Percentiles rank a stretch among this genome's conserved stretches.
Conservation (phyloP, 2,888 invertebrate species). For the Syrista parreyssii region DNA sequence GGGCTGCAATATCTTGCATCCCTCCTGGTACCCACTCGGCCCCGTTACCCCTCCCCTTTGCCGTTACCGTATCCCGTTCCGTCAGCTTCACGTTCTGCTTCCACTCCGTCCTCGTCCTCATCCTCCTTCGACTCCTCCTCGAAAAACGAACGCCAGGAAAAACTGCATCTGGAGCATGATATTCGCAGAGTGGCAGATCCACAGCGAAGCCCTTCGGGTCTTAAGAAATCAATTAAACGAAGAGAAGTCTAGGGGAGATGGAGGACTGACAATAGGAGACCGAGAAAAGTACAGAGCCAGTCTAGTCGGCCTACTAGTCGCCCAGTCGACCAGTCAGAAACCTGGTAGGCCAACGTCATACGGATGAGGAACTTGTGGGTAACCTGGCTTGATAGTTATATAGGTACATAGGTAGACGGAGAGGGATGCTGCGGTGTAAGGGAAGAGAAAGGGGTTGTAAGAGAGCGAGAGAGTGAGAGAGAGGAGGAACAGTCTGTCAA, state of each 20-base stretch:
- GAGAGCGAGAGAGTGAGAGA: constrained; percentile 21
- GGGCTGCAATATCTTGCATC: constrained; percentile 67
- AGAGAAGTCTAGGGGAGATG: constrained; percentile 32
- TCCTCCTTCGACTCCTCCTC: background rate
- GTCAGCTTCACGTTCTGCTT: constrained; percentile 14
- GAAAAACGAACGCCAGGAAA: constrained; percentile 27
- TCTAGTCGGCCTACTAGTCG: background rate
- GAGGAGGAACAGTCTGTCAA: constrained; percentile 45
- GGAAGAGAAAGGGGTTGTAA: constrained; percentile 2
- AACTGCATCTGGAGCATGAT: constrained; percentile 20
- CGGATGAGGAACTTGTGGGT: background rate
- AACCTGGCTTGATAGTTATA: background rate
- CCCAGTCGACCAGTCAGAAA: background rate
- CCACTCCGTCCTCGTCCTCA: constrained; percentile 23
- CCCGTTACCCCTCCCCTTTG: constrained; percentile 23
- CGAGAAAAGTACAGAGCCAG: background rate
- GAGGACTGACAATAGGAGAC: constrained; percentile 15
- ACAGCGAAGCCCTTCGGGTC: constrained; percentile 60
- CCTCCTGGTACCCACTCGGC: constrained; percentile 41
- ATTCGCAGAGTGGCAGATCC: constrained; percentile 14
- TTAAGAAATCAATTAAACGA: constrained; percentile 57
- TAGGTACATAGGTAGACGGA: constrained; percentile 13
- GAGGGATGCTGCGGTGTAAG: constrained; percentile 23
- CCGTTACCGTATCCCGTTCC: constrained; percentile 7
- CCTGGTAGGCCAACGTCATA: background rate